Percentiles rank a stretch among this genome's conserved stretches.
phyloP scores from a whole-genome alignment of 2,888 invertebrate species.

The Platycnemis pennipes region DNA sequence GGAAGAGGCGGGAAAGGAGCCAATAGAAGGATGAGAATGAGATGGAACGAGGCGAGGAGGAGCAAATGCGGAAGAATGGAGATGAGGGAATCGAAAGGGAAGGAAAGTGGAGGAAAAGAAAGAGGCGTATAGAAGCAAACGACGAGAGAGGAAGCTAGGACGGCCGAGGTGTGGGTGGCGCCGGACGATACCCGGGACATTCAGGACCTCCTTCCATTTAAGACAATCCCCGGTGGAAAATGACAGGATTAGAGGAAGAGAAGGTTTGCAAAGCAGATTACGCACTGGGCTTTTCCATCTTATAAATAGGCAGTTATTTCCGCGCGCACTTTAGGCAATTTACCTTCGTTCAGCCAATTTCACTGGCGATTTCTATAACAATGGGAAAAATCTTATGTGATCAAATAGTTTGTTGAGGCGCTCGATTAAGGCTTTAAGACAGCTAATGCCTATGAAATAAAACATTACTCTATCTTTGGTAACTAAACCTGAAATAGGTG shows the following conservation, averaged over 20 bases:
- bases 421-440: no score
- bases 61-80: neutral
- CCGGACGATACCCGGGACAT: neutral
- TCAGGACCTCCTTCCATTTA: neutral
- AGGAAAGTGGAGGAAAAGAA: neutral
- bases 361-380: neutral
- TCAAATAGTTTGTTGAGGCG: neutral
- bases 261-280: constrained; percentile 29
- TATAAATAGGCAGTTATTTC: neutral
- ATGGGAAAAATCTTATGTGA: neutral
- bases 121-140: neutral
- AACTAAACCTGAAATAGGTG: no score
- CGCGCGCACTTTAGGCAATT: neutral
- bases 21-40: neutral
- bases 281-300: neutral
- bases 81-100: neutral
- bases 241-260: neutral
- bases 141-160: neutral
- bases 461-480: no score
- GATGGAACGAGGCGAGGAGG: neutral
- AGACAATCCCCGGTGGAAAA: neutral
- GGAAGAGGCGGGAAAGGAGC: neutral
- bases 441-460: no score
- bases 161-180: neutral
- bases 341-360: neutral